phyloP scores from a whole-genome alignment of 1,140 invertebrate species.

The Pseudoatta argentina region DNA sequence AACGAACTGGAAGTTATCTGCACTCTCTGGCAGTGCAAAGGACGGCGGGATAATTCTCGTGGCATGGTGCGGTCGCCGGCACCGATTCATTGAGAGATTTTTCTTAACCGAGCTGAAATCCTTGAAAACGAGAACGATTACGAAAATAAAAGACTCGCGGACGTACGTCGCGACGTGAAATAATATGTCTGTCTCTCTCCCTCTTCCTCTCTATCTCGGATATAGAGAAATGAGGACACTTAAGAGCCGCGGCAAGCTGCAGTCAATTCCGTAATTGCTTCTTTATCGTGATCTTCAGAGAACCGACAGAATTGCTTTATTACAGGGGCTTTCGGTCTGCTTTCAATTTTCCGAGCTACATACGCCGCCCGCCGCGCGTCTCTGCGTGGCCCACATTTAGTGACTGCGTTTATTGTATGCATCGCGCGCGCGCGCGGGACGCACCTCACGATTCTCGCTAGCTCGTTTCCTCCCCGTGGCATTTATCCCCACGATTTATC shows the following conservation, averaged over 20 bases:
- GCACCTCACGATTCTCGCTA: slow-evolving; percentile 32
- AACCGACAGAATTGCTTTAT: slow-evolving; percentile 72
- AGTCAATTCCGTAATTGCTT: slow-evolving; percentile 70
- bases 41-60: not conserved
- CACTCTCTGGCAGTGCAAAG: not conserved
- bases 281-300: slow-evolving; percentile 71
- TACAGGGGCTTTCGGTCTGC: slow-evolving; percentile 69
- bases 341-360: slow-evolving; percentile 66
- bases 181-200: slow-evolving; percentile 41
- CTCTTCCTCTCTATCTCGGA: not conserved
- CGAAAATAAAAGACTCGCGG: slow-evolving; percentile 62
- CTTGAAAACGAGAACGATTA: slow-evolving; percentile 45
- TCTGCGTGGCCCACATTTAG: slow-evolving; percentile 39
- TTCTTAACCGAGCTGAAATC: slow-evolving; percentile 20
- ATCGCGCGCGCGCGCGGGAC: slow-evolving; percentile 5
- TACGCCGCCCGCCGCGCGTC: slow-evolving; percentile 16
- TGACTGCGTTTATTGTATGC: slow-evolving; percentile 54
- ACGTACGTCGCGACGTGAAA: slow-evolving; percentile 65
- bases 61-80: not conserved
- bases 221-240: slow-evolving; percentile 67
- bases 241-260: slow-evolving; percentile 64
- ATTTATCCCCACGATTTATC: not conserved
- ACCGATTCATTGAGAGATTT: slow-evolving; percentile 44
- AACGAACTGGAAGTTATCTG: not conserved
- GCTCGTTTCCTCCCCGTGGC: not conserved